phyloP scores from a whole-genome alignment of 2,797 vertebrate genomes.

The Tokudaia muenninki region DNA sequence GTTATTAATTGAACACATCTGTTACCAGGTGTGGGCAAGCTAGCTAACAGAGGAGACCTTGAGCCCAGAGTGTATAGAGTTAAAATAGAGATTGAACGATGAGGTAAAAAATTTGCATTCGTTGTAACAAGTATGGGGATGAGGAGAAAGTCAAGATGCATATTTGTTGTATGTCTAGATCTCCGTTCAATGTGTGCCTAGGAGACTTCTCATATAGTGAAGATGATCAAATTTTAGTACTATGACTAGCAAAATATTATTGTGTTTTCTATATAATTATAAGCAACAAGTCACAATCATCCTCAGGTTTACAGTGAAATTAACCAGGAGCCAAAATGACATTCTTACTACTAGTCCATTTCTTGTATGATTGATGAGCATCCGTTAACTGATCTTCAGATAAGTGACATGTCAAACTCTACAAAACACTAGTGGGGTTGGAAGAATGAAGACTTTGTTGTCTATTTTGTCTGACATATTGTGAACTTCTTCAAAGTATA shows the following conservation, averaged over 20 bases:
- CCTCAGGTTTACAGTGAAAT: neutral
- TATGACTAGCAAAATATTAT: neutral
- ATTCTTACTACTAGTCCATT: neutral
- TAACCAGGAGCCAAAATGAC: neutral
- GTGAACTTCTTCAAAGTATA: neutral
- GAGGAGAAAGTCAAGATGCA: neutral
- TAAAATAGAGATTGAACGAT: neutral
- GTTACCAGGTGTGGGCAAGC: neutral
- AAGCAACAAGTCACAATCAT: neutral
- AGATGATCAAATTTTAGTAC: neutral
- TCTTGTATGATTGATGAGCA: neutral
- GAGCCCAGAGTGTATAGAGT: neutral
- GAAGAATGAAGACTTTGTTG: neutral
- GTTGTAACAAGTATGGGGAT: neutral
- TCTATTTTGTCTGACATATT: neutral
- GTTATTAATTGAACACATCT: slow-evolving; percentile 52
- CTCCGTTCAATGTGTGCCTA: neutral
- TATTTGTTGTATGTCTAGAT: neutral
- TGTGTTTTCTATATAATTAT: neutral
- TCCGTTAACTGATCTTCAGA: neutral
- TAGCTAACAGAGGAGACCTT: neutral
- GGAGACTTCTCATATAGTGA: neutral
- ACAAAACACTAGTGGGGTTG: neutral
- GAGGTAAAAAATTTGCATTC: neutral
- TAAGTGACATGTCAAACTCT: neutral